Percentiles rank a stretch among this genome's conserved stretches.
phyloP scores from a whole-genome alignment of 1,140 invertebrate genomes.

The Gerris buenoi region DNA sequence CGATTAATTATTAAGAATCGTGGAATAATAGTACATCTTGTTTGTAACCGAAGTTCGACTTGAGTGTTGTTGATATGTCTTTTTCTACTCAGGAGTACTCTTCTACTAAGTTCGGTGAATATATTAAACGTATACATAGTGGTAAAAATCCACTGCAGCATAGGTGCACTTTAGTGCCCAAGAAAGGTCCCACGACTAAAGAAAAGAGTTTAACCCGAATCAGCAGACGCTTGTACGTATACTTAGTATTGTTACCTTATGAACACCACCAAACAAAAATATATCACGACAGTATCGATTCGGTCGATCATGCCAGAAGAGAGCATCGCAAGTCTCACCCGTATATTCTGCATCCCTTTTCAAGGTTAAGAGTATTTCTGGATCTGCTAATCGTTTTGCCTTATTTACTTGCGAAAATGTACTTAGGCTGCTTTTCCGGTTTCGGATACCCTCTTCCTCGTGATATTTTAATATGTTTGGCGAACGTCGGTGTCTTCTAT shows the following conservation, averaged over 20 bases:
- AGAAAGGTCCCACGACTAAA: not conserved
- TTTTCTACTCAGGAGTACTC: too few species aligned
- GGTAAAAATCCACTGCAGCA: not conserved
- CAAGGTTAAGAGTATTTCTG: not conserved
- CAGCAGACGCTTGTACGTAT: not conserved
- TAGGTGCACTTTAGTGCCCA: not conserved
- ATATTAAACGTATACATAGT: not conserved
- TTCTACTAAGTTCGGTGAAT: not conserved
- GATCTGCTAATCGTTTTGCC: not conserved
- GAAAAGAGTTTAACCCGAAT: not conserved
- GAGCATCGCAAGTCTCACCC: not conserved
- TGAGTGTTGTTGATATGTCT: too few species aligned
- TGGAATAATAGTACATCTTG: too few species aligned
- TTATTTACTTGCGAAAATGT: not conserved
- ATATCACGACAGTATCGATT: not conserved
- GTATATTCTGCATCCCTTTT: not conserved
- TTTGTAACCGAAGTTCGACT: too few species aligned
- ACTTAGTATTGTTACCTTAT: not conserved
- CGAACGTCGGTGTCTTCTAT: not conserved
- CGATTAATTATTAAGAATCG: too few species aligned
- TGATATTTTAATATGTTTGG: not conserved
- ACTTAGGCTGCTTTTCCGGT: not conserved
- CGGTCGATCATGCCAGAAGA: not conserved
- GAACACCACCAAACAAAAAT: not conserved
- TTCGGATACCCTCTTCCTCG: not conserved